Base-by-base conservation (phyloP, 1,140 invertebrate genomes). In the Sminthurinus signatus region DNA sequence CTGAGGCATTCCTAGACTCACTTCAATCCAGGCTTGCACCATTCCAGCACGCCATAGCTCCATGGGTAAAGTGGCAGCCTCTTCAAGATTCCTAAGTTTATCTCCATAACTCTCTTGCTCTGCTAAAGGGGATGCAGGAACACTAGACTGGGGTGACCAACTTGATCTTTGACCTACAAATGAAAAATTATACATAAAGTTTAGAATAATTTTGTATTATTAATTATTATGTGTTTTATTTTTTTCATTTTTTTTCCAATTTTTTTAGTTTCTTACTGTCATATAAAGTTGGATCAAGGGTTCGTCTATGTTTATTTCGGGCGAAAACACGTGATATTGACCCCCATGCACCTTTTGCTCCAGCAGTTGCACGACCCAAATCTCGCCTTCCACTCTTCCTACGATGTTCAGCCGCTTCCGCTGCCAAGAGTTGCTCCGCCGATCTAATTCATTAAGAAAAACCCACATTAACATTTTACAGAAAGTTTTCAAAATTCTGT, bases 1-100 rank as follows among this genome's bases (percentile, higher is more conserved):
- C 72, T 93, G 90, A 0, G 91, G 89, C 92, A 96, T 94, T 21
- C 90, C 91, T 2, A 96, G 81, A 0, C 89, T 89, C 21, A 95
- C 85, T 78, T 95, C 92, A 39, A 96, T 78, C 93, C 93, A 96
- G 0, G 93, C 91, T 15, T 94, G 82, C 42, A 96, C 92, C 46
- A 92, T 93, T 0, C 88, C 87, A 21, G 92, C 91, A 66, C 91
- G 83, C 93, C 93, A 96, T 73, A 88, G 80, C 67, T 91, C 88
- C 80, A 95, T 88, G n/a, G 91, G 89, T 63, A 92, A 80, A 1
- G 87, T 85, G 1, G 87, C 88, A 4, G 91, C 89, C 77, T 94
- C 90, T 31, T 91, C 83, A 10, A 94, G 78, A 29, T 92, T 76
- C 48, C 85, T 79, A 32, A 91, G 76, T 76, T 91, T 91, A 73